Base-by-base conservation (phyloP, 2,888 invertebrate genomes). In the Pristionchus arcanus region DNA sequence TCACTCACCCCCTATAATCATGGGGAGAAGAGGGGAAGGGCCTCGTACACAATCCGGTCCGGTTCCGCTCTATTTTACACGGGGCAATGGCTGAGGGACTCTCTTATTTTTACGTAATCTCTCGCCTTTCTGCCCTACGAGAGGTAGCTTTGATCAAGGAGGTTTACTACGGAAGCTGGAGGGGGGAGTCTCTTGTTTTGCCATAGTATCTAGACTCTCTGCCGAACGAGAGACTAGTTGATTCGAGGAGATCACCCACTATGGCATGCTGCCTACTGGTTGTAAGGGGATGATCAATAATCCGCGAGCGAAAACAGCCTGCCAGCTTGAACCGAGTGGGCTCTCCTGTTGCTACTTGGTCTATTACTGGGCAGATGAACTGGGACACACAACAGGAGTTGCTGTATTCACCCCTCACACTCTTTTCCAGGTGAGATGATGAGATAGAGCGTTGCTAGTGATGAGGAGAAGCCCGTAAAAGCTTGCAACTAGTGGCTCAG, bases 1-100 rank as follows among this genome's bases (percentile, higher is more conserved):
- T 81, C 81, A 42, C 42, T 49, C 42, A 63, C 81, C 53, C 74
- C 49, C 81, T 49, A 81, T 81, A 81, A 81, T 81, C 81, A 81
- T 81, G 28, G 49, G 53, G 81, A 13, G 81, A 34, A 81, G 49
- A 53, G 28, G 81, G 49, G 81, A 81, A 42, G 19, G 81, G 49
- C 81, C 28, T 31, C n/a, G n/a, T 34, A 13, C 19, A 25, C 81
- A 81, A 81, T 81, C 81, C 81, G 81, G 81, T 81, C 81, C 19
- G 4, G 81, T 81, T 81, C 81, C 81, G 81, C 81, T 49, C 81
- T 42, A 42, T 42, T 81, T 81, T 53, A 28, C 74, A n/a, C 49
- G 1, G 42, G 42, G 28, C 81, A 13, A 81, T 81, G 81, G 81
- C 81, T 53, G 4, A 42, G 42, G 55, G 77, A n/a, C 74, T 74